Evolutionary conservation across 2,113 vertebrate genomes (phyloP).

Genomic region (Nymphicus hollandicus): DNA sequence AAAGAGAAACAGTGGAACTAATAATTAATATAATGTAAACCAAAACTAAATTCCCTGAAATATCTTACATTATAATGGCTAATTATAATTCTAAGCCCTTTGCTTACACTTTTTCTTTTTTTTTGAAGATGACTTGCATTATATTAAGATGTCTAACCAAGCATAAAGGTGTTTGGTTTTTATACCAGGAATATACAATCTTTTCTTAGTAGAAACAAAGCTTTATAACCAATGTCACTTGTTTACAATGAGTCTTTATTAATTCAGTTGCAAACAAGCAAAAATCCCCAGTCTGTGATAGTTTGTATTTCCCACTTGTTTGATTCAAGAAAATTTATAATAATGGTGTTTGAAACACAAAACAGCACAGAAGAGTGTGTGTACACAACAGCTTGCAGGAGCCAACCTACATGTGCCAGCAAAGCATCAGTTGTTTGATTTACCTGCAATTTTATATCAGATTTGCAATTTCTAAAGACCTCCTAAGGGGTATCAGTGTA

Average conservation of each 20-base stretch:
- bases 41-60: background rate
- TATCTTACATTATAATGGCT: background rate
- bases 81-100: slow-evolving; percentile 9
- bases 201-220: background rate
- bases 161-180: background rate
- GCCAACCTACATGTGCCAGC: background rate
- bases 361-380: background rate
- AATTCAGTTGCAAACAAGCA: background rate
- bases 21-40: background rate
- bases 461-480: background rate
- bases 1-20: background rate
- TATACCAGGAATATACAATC: background rate
- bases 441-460: background rate
- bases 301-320: background rate
- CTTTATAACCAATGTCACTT: background rate
- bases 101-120: background rate
- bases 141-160: background rate
- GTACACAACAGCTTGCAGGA: background rate
- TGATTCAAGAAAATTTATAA: background rate
- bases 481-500: background rate
- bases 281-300: background rate
- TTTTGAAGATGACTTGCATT: background rate
- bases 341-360: background rate
- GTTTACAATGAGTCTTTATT: background rate
- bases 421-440: background rate